These are phyloP conservation scores for Physella acuta DNA, from an alignment of 1,140 invertebrate species.

Conservation along the genomic window DNA sequence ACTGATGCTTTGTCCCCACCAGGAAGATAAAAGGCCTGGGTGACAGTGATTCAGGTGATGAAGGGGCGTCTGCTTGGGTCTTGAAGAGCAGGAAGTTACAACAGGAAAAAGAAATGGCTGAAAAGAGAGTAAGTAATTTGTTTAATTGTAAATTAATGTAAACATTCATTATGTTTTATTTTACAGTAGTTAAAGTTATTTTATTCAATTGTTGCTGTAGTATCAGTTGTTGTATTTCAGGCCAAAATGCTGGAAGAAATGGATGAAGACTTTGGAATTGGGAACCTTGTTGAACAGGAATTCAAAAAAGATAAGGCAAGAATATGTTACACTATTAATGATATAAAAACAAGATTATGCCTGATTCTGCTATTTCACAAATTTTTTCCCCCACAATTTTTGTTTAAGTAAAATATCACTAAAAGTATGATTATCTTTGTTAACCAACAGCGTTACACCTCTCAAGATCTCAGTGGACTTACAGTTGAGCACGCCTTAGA, in stretches of 20 bases:
- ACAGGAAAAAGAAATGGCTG: conserved; percentile 82
- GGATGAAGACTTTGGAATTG: conserved; percentile 91
- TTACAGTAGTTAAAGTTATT: not conserved
- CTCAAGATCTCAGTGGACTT: conserved; percentile 75
- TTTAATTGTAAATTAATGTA: not conserved
- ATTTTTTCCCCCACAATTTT: not conserved
- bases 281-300: conserved; percentile 79
- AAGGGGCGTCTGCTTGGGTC: conserved; percentile 71
- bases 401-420: not conserved
- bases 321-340: not conserved
- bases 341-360: not conserved
- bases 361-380: not conserved
- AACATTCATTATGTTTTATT: not conserved
- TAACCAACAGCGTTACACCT: conserved; percentile 51
- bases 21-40: conserved; percentile 66
- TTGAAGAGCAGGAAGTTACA: conserved; percentile 75
- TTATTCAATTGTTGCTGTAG: not conserved
- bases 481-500: conserved; percentile 83
- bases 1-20: no score
- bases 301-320: conserved; percentile 65
- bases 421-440: not conserved
- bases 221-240: conserved; percentile 29
- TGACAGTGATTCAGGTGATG: conserved; percentile 59
- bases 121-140: conserved; percentile 71
- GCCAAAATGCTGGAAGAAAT: conserved; percentile 91